Evolutionary conservation across 1,140 invertebrate species (phyloP).

Genomic region (Ceratina japonica): DNA sequence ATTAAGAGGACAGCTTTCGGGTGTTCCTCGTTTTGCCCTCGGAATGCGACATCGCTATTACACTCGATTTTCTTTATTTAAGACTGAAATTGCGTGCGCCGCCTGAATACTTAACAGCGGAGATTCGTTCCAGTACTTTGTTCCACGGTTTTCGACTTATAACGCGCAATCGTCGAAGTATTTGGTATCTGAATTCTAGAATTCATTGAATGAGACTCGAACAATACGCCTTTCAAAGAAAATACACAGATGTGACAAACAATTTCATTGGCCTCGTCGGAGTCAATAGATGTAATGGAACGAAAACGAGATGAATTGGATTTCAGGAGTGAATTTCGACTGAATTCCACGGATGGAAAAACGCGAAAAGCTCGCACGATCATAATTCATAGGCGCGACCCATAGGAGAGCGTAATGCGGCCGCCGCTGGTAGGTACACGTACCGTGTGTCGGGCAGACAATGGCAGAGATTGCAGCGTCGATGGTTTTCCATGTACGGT

Average conservation of each 20-base stretch:
- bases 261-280: too few relatives aligned
- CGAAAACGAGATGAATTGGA: background rate
- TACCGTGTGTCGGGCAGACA: slow-evolving; percentile 28
- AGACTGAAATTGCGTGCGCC: too few relatives aligned
- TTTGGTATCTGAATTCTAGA: too few relatives aligned
- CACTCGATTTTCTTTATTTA: background rate
- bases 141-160: too few relatives aligned
- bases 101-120: too few relatives aligned
- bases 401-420: slow-evolving; percentile 33
- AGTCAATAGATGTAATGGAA: too few relatives aligned
- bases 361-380: background rate
- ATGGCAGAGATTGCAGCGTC: slow-evolving; percentile 45
- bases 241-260: too few relatives aligned
- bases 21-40: background rate
- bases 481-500: slow-evolving; percentile 50
- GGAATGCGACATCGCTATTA: background rate
- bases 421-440: slow-evolving; percentile 25
- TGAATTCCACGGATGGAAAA: slow-evolving; percentile 26
- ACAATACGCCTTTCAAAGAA: too few relatives aligned
- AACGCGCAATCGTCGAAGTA: too few relatives aligned
- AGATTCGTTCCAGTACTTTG: too few relatives aligned
- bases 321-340: too few relatives aligned
- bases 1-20: slow-evolving; percentile 10
- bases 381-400: slow-evolving; percentile 44
- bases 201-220: too few relatives aligned